These are phyloP conservation scores for Anguilla rostrata DNA, from an alignment of 2,113 vertebrate genomes.

Conservation along the genomic window DNA sequence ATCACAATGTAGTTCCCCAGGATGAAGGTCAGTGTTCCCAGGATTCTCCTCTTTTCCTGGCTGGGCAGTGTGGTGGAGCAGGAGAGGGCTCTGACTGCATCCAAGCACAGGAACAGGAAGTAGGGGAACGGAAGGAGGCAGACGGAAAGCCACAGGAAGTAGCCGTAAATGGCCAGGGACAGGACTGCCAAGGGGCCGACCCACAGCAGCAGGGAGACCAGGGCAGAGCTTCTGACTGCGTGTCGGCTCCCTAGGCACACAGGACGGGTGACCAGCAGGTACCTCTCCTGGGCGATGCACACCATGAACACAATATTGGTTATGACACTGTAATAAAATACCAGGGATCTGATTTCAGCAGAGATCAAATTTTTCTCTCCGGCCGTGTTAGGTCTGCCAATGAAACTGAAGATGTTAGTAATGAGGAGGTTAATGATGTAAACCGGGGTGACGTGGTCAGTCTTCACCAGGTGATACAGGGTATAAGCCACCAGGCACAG, in stretches of 20 bases:
- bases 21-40: conserved; percentile 43
- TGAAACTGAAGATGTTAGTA: conserved; percentile 58
- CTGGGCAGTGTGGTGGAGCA: conserved; percentile 25
- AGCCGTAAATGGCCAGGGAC: conserved; percentile 44
- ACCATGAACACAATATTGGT: conserved; percentile 62
- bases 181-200: conserved; percentile 40
- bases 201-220: conserved; percentile 41
- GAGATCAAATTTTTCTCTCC: neutral
- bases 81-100: conserved; percentile 56
- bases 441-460: conserved; percentile 43
- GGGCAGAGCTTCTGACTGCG: conserved; percentile 30
- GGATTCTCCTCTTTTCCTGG: conserved; percentile 46
- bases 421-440: conserved; percentile 61
- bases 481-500: conserved; percentile 58
- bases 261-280: conserved; percentile 52
- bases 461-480: conserved; percentile 58
- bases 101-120: conserved; percentile 58
- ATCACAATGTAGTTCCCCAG: conserved; percentile 59
- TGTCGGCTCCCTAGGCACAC: conserved; percentile 41
- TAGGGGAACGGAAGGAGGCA: conserved; percentile 54
- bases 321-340: conserved; percentile 57
- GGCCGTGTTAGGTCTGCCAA: conserved; percentile 38
- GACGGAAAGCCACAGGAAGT: conserved; percentile 46
- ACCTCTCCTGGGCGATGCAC: conserved; percentile 57
- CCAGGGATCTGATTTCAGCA: conserved; percentile 37